Percentiles rank a stretch among this genome's conserved stretches.
These are phyloP conservation scores for Epinephelus malabaricus DNA, from an alignment of 2,797 vertebrate species.

Conservation along the genomic window DNA sequence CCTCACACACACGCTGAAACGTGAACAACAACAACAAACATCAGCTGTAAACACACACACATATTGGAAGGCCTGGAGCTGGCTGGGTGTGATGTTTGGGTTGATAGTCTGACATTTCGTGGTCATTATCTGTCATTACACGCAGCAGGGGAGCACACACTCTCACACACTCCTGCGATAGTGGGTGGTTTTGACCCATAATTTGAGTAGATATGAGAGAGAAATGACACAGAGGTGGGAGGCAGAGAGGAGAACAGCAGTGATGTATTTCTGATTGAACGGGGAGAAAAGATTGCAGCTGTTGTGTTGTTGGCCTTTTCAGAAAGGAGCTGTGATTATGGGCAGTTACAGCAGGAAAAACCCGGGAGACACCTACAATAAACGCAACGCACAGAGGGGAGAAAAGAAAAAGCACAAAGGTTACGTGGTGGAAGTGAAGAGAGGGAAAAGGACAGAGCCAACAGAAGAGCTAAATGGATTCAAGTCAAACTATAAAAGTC, in stretches of 20 bases:
- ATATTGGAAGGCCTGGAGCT: not conserved
- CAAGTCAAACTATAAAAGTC: constrained; percentile 53
- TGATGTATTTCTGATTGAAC: constrained; percentile 41
- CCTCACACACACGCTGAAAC: constrained; percentile 6
- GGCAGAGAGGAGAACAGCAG: constrained; percentile 20
- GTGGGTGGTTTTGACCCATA: constrained; percentile 50
- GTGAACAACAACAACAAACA: constrained; percentile 29
- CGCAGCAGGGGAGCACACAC: constrained; percentile 56
- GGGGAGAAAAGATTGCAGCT: constrained; percentile 39
- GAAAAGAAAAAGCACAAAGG: constrained; percentile 34
- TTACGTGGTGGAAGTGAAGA: constrained; percentile 23
- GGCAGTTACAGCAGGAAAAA: constrained; percentile 50
- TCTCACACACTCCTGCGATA: constrained; percentile 5
- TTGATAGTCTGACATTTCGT: constrained; percentile 74
- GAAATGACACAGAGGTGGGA: constrained; percentile 38
- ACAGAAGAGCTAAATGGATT: constrained; percentile 31
- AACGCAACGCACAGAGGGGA: constrained; percentile 9
- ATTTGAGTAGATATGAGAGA: constrained; percentile 55
- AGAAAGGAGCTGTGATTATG: constrained; percentile 62
- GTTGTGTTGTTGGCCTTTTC: constrained; percentile 54
- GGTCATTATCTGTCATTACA: constrained; percentile 74
- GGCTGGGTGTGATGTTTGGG: constrained; percentile 53
- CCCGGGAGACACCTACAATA: constrained; percentile 40
- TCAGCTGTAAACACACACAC: constrained; percentile 44
- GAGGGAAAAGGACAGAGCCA: not conserved